A percentile compares a stretch with the other conserved stretches of the same genome.
phyloP scores from a whole-genome alignment of 2,113 vertebrate genomes.

The Suricata suricatta region DNA sequence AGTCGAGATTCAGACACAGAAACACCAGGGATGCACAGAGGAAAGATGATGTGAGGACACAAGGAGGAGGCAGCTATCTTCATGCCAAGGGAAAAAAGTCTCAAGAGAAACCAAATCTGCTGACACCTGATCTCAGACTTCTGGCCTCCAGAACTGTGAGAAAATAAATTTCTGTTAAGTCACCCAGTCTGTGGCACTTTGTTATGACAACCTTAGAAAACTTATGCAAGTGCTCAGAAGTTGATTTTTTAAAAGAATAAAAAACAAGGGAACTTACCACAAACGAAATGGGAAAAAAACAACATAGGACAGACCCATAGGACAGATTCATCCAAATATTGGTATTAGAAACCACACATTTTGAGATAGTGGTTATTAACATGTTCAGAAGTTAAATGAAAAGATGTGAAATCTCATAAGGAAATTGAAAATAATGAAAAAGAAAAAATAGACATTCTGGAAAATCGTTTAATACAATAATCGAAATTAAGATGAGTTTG shows the following conservation, averaged over 20 bases:
- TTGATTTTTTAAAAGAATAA: not conserved
- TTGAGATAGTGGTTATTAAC: not conserved
- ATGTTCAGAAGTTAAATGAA: not conserved
- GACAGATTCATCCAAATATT: not conserved
- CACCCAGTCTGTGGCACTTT: not conserved
- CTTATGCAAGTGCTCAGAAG: not conserved
- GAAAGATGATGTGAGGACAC: not conserved
- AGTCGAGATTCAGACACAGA: not conserved
- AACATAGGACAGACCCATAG: not conserved
- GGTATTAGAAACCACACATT: not conserved
- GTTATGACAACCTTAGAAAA: not conserved
- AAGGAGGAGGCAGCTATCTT: not conserved
- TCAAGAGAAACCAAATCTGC: not conserved
- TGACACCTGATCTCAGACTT: not conserved
- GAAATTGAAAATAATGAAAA: not conserved
- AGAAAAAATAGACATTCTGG: not conserved
- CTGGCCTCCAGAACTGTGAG: not conserved
- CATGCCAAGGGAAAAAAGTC: not conserved
- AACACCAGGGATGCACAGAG: not conserved
- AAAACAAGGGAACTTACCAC: not conserved
- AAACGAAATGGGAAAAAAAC: not conserved
- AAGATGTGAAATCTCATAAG: not conserved
- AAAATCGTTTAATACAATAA: not conserved
- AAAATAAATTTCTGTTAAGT: not conserved
- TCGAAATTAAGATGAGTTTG: not conserved